Evolutionary conservation across 2,797 vertebrate genomes (phyloP), one percentile per base, ranked within the genome.

Genomic region (Oryzias dopingdopingensis): DNA sequence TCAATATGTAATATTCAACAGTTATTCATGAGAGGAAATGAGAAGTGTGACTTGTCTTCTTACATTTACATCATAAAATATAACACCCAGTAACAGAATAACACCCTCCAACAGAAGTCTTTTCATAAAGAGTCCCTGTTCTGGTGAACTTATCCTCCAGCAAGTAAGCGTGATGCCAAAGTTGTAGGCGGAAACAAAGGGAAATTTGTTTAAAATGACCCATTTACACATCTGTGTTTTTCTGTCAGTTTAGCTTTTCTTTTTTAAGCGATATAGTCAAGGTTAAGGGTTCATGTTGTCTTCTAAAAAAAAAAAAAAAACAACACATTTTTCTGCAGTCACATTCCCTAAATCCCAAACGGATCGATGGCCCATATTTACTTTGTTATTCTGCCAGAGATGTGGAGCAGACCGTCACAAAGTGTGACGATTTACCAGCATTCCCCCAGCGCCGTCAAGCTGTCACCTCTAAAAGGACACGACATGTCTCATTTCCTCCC

Each of bases 381-480:
- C 46, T 52, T 37, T 24, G 56, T 20, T 16, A 57, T 40, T 42
- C 47, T 51, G 58, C 43, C 32, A 55, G 23, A 1, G 5, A 37
- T 54, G 46, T 12, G 56, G 29, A 62, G 2, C 41, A 59, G 12
- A 65, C 42, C 46, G 26, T 44, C 59, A 22, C 49, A 69, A 44
- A 56, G 52, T 52, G 58, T 17, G 50, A 32, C 16, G 32, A 7
- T 18, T 29, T 12, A 4, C 55, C 18, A 22, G 23, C 32, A 22
- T 2, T 18, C 17, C 26, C 18, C 43, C 26, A 37, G 4, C 20
- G 42, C 14, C 61, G 16, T 50, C 62, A 59, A 51, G 57, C 57
- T 41, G 42, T 84, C 78, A 70, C 56, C 67, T 49, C 53, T 66
- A 59, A 84, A 69, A 80, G 70, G 64, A 85, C 48, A 45, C 67